Conservation (phyloP, 2,797 vertebrate genomes). For the Sebastes hubbsi region DNA sequence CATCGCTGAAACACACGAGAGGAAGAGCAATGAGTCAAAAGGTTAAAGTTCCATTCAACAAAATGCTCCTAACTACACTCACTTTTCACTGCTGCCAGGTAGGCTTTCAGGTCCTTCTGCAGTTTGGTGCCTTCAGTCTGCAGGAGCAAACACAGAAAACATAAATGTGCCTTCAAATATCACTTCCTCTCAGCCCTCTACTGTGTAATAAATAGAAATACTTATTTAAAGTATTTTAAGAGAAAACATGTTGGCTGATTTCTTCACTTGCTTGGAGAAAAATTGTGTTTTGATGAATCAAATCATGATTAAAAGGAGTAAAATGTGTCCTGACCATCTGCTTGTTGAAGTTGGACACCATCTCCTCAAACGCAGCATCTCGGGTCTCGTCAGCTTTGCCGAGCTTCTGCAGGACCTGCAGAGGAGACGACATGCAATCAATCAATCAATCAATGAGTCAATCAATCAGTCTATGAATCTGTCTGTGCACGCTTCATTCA, state of each 20-base stretch:
- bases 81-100: constrained; percentile 92
- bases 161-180: background rate
- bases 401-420: constrained; percentile 95
- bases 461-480: no score
- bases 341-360: constrained; percentile 94
- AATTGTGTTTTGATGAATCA: background rate
- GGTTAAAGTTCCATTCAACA: no score
- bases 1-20: constrained; percentile 84
- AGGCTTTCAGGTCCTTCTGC: constrained; percentile 92
- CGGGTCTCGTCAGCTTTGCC: constrained; percentile 84
- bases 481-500: background rate
- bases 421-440: background rate
- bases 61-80: constrained; percentile 28
- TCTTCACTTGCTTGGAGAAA: background rate
- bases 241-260: background rate
- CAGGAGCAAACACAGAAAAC: constrained; percentile 15
- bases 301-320: background rate
- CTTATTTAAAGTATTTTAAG: no score
- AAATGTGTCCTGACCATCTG: constrained; percentile 88
- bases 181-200: background rate
- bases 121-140: constrained; percentile 91
- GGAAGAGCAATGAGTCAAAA: no score
- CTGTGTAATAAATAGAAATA: no score
- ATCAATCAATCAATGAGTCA: background rate
- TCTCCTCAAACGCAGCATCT: constrained; percentile 89